These are phyloP conservation scores for Bos taurus DNA, from an alignment of 2,113 vertebrate genomes.

Conservation along the genomic window DNA sequence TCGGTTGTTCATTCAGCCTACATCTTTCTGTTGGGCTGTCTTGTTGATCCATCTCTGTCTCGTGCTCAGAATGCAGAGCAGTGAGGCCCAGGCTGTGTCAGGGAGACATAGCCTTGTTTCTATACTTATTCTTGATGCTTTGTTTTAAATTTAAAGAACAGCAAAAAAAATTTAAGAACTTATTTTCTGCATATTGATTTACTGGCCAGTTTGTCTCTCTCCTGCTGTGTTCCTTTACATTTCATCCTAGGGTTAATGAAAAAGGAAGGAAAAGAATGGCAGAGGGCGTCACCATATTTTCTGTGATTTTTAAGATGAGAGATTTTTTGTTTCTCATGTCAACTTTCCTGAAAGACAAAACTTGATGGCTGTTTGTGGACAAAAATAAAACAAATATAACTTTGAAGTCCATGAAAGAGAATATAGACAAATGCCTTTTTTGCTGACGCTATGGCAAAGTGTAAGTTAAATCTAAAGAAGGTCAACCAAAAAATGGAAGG, in stretches of 20 bases:
- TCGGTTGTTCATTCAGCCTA: neutral
- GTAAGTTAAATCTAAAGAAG: neutral
- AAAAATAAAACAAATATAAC: neutral
- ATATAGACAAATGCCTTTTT: neutral
- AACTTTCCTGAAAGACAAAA: constrained; percentile 26
- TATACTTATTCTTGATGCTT: neutral
- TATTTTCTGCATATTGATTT: neutral
- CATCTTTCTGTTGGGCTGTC: neutral
- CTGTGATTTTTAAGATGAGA: neutral
- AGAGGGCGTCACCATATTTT: neutral
- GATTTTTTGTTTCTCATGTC: neutral
- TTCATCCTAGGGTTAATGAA: neutral
- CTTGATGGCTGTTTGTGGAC: neutral
- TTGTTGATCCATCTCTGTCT: neutral
- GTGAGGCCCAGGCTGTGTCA: neutral
- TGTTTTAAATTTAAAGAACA: neutral
- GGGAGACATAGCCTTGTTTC: neutral
- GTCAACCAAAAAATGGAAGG: neutral
- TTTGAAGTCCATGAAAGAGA: neutral
- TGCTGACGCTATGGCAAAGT: neutral
- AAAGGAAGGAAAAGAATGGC: neutral
- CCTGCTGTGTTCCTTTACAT: neutral
- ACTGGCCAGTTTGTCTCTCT: neutral
- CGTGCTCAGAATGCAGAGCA: neutral
- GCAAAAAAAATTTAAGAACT: neutral